A percentile compares a stretch with the other conserved stretches of the same genome.
Conservation (phyloP, 92 coral and sea anemone species). For the Zoanthus solanderi region DNA sequence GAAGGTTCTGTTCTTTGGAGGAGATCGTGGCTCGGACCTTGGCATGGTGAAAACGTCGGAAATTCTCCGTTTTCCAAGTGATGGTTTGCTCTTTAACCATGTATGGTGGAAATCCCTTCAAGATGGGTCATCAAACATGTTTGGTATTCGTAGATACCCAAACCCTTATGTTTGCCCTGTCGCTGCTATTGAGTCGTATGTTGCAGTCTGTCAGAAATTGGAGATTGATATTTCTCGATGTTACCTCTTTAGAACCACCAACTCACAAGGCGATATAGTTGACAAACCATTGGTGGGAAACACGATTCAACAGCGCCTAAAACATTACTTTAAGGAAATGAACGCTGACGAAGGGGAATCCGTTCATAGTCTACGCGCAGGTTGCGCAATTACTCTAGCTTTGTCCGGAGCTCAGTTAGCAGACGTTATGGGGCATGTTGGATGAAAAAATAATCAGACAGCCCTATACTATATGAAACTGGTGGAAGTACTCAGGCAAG, state of each 20-base stretch:
- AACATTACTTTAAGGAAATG: conserved; percentile 59
- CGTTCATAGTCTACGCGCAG: conserved; percentile 64
- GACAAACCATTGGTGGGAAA: conserved; percentile 66
- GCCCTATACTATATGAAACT: conserved; percentile 53
- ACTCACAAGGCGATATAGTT: conserved; percentile 62
- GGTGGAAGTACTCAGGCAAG: not conserved
- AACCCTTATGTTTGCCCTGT: too few relatives aligned
- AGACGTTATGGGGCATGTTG: conserved; percentile 72
- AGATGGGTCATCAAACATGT: too few relatives aligned
- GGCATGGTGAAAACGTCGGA: not conserved
- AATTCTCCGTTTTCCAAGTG: too few relatives aligned
- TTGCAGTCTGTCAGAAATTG: too few relatives aligned
- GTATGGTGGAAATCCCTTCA: too few relatives aligned
- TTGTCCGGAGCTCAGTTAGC: conserved; percentile 62
- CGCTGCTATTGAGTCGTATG: too few relatives aligned
- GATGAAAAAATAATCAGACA: conserved; percentile 59
- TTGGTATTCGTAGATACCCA: too few relatives aligned
- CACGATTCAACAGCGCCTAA: conserved; percentile 63
- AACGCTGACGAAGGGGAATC: conserved; percentile 70
- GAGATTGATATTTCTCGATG: conserved; percentile 27
- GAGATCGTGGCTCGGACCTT: conserved; percentile 61
- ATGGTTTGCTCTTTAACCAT: too few relatives aligned
- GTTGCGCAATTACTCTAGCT: conserved; percentile 70
- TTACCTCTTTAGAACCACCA: conserved; percentile 63
- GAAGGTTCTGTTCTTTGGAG: conserved; percentile 51